Evolutionary conservation across 2,797 vertebrate species (phyloP), one percentile per base, ranked within the genome.

Genomic region (Atherinosoma microstoma): DNA sequence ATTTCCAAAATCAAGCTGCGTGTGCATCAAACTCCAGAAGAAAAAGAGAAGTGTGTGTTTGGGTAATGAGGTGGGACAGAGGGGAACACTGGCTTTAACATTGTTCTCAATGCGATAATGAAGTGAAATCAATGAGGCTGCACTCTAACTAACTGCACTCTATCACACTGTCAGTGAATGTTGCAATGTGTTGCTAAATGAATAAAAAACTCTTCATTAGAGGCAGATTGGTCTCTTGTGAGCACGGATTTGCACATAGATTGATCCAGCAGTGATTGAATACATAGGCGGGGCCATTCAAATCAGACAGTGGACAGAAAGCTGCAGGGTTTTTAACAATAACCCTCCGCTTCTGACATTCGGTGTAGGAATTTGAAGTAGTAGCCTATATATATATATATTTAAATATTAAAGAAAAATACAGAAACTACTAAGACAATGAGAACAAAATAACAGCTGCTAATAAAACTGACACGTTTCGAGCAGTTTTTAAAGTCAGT

Each of bases 151-250:
- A 76, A 82, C 66, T 67, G 80, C 78, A 76, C 85, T 89, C 69
- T 66, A 73, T 89, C 82, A 79, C 65, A 4, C 66, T 36, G 75
- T 59, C 57, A 15, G 54, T 22, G 59, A 58, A 47, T 34, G 58
- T 70, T 71, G 75, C 71, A 86, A 84, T 76, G 77, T 4, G 1
- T 56, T 11, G 60, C 79, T 86, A 84, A 88, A 91, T 89, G 76
- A 87, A 91, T 85, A 88, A 18, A 40, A 84, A 90, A 84, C 76
- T 87, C 83, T 88, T 87, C 84, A 89, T 92, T 84, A 90, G 60
- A 32, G 64, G 70, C 38, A 64, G 63, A 84, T 70, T 83, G 91
- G 82, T 76, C 87, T 73, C 80, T 42, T 22, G 84, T 66, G 84
- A 79, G 65, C 34, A 7, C 0, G 20, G 69, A 35, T 47, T 34